Evolutionary conservation across 2,113 vertebrate genomes (phyloP), one percentile per base, ranked within the genome.

Genomic region (Ascaphus truei): DNA sequence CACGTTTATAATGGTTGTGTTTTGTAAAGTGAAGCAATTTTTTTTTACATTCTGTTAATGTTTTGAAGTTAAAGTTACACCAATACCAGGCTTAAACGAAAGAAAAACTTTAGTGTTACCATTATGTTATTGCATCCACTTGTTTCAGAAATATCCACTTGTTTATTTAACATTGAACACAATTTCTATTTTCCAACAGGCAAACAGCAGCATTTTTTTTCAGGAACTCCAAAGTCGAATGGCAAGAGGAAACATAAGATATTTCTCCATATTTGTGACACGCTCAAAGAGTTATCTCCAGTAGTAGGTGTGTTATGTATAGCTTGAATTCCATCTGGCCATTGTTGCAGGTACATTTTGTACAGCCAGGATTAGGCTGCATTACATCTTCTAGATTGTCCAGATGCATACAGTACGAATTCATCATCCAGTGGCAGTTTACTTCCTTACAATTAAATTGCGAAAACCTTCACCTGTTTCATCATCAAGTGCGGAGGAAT

Each of bases 71-170:
- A n/a, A 23, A n/a, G n/a, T n/a, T n/a, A n/a, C n/a, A n/a, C n/a
- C n/a, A n/a, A n/a, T n/a, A n/a, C n/a, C n/a, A n/a, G n/a, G n/a
- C n/a, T 2, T n/a, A 26, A 30, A 36, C 11, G 31, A 12, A 41
- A 29, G 41, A 39, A 16, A 25, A 41, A 50, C 20, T 20, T 56
- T 20, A 61, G 33, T 51, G 47, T 71, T 61, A 52, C 66, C 63
- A 33, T 39, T 31, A 65, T 43, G 18, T 33, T 50, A 60, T 20
- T 12, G 31, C 34, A 51, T 57, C 53, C 65, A 59, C 45, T 47
- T 27, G 41, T 5, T 15, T 52, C 25, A 31, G 50, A 39, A 27
- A 53, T 18, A 30, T 57, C 30, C 55, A 3, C 37, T 51, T 64
- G 5, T 39, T 53, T 63, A 12, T 48, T 33, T 45, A 29, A 37